Evolutionary conservation across 2,797 vertebrate genomes (phyloP).

Genomic region (Rhyacichthys aspro): DNA sequence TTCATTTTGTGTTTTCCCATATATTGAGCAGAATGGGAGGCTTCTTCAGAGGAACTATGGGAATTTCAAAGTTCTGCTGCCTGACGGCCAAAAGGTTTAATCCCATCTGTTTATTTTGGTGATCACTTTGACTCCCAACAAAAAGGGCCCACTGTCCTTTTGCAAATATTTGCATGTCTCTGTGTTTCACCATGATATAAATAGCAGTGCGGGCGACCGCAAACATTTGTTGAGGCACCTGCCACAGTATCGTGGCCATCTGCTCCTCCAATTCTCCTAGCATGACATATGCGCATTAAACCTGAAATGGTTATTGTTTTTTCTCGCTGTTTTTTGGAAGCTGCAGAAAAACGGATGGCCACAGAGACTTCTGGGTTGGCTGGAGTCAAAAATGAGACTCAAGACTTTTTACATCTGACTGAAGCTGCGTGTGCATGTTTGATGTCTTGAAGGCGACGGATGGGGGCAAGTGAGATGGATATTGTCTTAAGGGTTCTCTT

Average conservation of each 20-base stretch:
- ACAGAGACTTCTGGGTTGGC: conserved; percentile 55
- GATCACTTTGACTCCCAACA: conserved; percentile 74
- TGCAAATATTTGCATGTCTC: conserved; percentile 80
- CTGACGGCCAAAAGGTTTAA: conserved; percentile 54
- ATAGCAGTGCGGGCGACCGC: conserved; percentile 76
- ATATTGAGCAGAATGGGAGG: conserved; percentile 2
- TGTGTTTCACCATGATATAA: conserved; percentile 80
- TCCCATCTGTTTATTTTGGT: conserved; percentile 71
- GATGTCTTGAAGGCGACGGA: conserved; percentile 54
- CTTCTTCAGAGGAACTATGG: conserved; percentile 32
- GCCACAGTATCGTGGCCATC: conserved; percentile 79
- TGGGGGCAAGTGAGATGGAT: conserved; percentile 24
- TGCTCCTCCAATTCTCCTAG: conserved; percentile 78
- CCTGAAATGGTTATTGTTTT: conserved; percentile 75
- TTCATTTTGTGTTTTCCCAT: conserved; percentile 8
- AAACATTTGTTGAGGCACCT: conserved; percentile 86
- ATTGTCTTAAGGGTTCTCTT: conserved; percentile 24
- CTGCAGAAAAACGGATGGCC: conserved; percentile 48
- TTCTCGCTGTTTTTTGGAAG: conserved; percentile 22
- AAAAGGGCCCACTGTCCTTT: conserved; percentile 72
- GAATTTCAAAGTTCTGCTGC: conserved; percentile 43
- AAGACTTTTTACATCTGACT: conserved; percentile 66
- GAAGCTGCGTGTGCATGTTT: conserved; percentile 58
- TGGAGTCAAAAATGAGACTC: conserved; percentile 65
- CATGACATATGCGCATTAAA: conserved; percentile 81